Evolutionary conservation across 2,113 vertebrate genomes (phyloP).

Genomic region (Coturnix japonica): DNA sequence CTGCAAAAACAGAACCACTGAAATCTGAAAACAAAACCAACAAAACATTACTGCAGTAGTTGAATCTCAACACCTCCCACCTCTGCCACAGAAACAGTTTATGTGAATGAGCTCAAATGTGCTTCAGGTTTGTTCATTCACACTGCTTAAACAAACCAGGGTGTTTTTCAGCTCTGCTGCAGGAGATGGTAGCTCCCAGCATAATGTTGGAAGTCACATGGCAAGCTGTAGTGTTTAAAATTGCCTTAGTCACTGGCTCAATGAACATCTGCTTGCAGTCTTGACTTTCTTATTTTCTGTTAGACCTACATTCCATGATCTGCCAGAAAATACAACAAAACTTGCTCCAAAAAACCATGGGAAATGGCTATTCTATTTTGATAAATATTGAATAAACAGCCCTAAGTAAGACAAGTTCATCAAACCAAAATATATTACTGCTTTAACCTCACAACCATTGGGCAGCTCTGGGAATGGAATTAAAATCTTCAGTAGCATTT

Average conservation of each 20-base stretch:
- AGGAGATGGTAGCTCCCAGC: not conserved
- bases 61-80: not conserved
- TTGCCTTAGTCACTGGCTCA: not conserved
- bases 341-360: not conserved
- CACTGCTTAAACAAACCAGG: not conserved
- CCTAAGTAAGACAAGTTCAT: not conserved
- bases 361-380: not conserved
- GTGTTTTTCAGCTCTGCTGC: not conserved
- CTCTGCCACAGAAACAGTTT: not conserved
- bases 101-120: not conserved
- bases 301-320: conserved; percentile 10
- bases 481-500: not conserved
- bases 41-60: not conserved
- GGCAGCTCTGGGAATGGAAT: not conserved
- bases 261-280: not conserved
- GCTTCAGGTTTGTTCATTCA: not conserved
- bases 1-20: not conserved
- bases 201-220: not conserved
- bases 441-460: conserved; percentile 12
- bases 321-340: not conserved
- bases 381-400: conserved; percentile 32
- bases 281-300: not conserved
- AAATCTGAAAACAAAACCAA: not conserved
- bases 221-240: not conserved
- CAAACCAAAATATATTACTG: conserved; percentile 4